Percentiles rank a stretch among this genome's conserved stretches.
phyloP scores from a whole-genome alignment of 2,797 vertebrate species.

The Melopsittacus undulatus region DNA sequence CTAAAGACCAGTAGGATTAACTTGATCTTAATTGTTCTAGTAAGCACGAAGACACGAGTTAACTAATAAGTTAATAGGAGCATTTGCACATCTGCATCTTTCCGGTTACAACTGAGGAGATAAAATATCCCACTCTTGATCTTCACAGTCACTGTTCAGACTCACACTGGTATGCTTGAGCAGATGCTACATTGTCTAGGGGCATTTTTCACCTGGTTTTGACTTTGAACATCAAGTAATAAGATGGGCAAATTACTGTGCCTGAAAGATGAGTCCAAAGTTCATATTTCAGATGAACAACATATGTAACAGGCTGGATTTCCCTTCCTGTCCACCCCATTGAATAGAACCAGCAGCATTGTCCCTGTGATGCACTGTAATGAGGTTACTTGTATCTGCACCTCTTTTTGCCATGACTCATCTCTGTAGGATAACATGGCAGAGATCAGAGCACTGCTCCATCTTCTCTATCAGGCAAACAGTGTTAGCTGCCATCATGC shows the following conservation, averaged over 20 bases:
- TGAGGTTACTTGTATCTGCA: not conserved
- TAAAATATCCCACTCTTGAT: accelerated
- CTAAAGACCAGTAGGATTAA: not conserved
- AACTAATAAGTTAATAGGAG: not conserved
- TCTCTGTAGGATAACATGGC: not conserved
- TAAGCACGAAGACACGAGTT: not conserved
- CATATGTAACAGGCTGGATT: not conserved
- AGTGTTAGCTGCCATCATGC: not conserved
- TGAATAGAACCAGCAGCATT: not conserved
- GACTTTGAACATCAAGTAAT: not conserved
- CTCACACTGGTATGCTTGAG: not conserved
- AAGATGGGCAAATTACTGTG: not conserved
- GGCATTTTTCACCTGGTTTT: not conserved
- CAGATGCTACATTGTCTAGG: not conserved
- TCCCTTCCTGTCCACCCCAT: not conserved
- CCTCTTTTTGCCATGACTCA: not conserved
- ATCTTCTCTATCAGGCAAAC: not conserved
- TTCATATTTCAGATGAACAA: not conserved
- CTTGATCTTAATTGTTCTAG: not conserved
- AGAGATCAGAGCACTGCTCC: not conserved
- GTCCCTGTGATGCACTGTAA: not conserved
- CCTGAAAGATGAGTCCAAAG: not conserved
- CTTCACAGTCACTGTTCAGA: not conserved
- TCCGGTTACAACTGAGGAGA: not conserved
- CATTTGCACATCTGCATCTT: not conserved